A percentile compares a stretch with the other conserved stretches of the same genome.
Evolutionary conservation across 1,140 invertebrate species (phyloP).

Genomic region (Caenorhabditis remanei): DNA sequence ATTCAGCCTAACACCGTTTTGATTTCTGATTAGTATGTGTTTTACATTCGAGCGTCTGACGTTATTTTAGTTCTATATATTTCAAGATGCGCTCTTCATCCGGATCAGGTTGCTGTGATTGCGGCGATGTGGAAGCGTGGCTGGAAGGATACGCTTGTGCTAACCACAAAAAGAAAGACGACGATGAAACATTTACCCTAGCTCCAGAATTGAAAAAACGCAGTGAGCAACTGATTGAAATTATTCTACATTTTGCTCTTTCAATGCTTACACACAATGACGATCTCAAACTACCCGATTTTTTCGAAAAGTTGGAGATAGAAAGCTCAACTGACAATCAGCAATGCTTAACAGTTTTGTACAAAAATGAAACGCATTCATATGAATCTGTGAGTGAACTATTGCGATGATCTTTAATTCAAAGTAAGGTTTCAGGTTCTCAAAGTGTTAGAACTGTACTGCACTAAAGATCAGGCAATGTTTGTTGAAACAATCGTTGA

Average conservation of each 20-base stretch:
- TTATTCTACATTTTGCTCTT: constrained; percentile 48
- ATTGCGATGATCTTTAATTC: not conserved
- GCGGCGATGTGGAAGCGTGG: constrained; percentile 76
- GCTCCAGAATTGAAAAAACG: constrained; percentile 51
- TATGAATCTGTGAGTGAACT: constrained; percentile 72
- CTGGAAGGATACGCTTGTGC: constrained; percentile 72
- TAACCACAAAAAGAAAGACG: constrained; percentile 53
- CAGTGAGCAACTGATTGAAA: constrained; percentile 37
- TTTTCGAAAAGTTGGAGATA: not conserved
- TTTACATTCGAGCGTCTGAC: too few species aligned
- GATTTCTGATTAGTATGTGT: too few species aligned
- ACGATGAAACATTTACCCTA: not conserved
- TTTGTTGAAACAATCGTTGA: constrained; percentile 76
- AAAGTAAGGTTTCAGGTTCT: constrained; percentile 70
- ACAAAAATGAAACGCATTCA: constrained; percentile 78
- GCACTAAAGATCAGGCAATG: constrained; percentile 71
- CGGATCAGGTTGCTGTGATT: constrained; percentile 76
- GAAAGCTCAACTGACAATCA: not conserved
- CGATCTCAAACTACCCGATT: constrained; percentile 42
- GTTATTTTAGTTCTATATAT: not conserved
- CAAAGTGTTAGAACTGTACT: constrained; percentile 70
- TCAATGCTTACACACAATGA: constrained; percentile 37
- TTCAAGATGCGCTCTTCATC: constrained; percentile 74
- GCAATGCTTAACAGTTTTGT: constrained; percentile 75
- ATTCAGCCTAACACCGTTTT: constrained; percentile 23